Conservation (phyloP, 2,797 vertebrate genomes). For the Picus viridis region DNA sequence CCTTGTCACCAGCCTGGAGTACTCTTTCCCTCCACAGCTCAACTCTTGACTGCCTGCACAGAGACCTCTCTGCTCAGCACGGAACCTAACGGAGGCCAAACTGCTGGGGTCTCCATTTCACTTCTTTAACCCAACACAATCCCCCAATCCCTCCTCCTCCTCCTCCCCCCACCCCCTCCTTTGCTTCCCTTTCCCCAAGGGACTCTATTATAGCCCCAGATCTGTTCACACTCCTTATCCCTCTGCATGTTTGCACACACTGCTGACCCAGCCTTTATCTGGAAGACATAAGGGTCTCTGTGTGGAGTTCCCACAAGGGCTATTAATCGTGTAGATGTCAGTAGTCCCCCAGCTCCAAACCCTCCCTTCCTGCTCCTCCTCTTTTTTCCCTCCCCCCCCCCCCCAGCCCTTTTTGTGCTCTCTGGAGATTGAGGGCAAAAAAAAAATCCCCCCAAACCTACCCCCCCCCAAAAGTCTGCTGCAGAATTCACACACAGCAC, state of each 20-base stretch:
- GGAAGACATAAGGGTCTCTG: conserved; percentile 38
- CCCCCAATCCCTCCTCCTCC: neutral
- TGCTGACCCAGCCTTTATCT: conserved; percentile 56
- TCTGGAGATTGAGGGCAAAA: neutral
- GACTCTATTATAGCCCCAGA: conserved; percentile 60
- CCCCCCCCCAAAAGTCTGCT: neutral
- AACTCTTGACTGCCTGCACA: neutral
- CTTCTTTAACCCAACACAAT: conserved; percentile 50
- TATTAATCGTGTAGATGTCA: conserved; percentile 22
- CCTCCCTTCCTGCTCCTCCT: conserved; percentile 28
- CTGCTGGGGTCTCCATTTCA: conserved; percentile 76
- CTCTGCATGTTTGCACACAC: conserved; percentile 61
- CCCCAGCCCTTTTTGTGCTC: neutral
- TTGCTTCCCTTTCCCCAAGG: neutral
- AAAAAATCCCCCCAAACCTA: no score
- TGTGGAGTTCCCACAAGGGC: conserved; percentile 23
- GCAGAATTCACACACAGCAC: conserved; percentile 6
- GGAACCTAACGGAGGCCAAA: neutral
- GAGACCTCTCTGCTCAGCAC: neutral
- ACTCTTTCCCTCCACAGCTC: neutral
- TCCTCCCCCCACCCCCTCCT: neutral
- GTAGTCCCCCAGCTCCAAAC: neutral
- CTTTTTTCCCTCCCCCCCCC: neutral
- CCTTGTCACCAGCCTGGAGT: neutral
- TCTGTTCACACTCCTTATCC: conserved; percentile 71